These are phyloP conservation scores for Chaitophorus viminalis DNA, from an alignment of 2,888 invertebrate species.

Conservation along the genomic window DNA sequence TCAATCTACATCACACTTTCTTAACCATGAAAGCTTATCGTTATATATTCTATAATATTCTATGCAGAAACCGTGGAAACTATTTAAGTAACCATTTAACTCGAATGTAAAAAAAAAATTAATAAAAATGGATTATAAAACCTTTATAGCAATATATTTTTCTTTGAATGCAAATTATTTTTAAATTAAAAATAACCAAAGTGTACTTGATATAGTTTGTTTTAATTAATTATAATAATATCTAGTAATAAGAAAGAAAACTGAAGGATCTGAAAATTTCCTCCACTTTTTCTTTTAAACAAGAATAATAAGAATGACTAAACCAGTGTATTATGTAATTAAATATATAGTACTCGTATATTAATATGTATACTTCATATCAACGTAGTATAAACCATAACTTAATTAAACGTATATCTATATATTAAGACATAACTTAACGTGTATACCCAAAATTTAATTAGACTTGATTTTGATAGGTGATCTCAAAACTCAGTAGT, in stretches of 20 bases:
- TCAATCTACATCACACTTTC: not conserved
- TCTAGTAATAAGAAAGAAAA: not conserved
- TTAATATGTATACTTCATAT: no score
- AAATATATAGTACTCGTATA: no score
- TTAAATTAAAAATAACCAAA: not conserved
- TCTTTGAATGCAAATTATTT: not conserved
- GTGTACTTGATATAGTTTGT: not conserved
- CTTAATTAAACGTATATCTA: not conserved
- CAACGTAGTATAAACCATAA: not conserved
- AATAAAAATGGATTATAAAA: not conserved
- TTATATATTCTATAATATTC: not conserved
- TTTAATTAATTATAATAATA: not conserved
- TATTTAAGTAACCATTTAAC: not conserved
- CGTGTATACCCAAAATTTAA: not conserved
- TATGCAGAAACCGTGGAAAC: not conserved
- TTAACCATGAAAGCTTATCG: not conserved
- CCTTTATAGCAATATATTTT: not conserved
- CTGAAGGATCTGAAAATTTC: not conserved
- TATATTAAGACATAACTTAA: not conserved
- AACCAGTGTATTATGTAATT: not conserved
- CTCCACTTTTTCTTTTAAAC: not conserved
- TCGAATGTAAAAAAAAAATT: not conserved
- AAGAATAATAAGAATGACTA: not conserved
- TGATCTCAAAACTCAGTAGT: not conserved
- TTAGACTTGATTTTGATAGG: not conserved